Conservation (phyloP, 2,888 invertebrate species). For the Troides helena region DNA sequence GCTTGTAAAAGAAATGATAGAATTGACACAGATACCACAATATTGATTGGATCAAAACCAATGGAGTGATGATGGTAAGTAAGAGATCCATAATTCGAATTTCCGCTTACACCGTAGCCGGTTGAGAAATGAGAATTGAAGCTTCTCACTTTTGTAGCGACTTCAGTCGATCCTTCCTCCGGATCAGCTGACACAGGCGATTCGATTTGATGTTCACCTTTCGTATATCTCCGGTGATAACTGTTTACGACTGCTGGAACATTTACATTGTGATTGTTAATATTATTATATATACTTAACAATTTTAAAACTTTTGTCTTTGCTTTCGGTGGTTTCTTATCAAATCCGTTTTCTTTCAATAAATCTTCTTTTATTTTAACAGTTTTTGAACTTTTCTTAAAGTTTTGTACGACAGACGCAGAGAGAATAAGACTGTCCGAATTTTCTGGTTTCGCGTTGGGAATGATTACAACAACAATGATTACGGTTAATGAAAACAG, state of each 20-base stretch:
- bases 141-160: constrained; percentile 48
- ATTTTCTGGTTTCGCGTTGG: constrained; percentile 51
- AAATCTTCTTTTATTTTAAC: constrained; percentile 67
- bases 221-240: constrained; percentile 30
- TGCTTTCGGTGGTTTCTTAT: constrained; percentile 67
- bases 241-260: constrained; percentile 33
- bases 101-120: constrained; percentile 59
- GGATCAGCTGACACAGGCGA: constrained; percentile 48
- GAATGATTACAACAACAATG: constrained; percentile 50
- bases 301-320: constrained; percentile 46
- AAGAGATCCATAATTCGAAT: constrained; percentile 51
- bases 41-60: constrained; percentile 76
- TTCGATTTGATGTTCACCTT: constrained; percentile 56
- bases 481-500: constrained; percentile 55
- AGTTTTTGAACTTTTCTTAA: constrained; percentile 60
- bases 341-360: constrained; percentile 61
- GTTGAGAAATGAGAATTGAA: constrained; percentile 59
- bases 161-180: constrained; percentile 36
- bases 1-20: constrained; percentile 72
- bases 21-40: constrained; percentile 71
- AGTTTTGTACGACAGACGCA: constrained; percentile 47
- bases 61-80: constrained; percentile 75
- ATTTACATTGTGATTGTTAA: constrained; percentile 18
- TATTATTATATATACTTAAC: constrained; percentile 27
- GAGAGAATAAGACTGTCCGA: constrained; percentile 41